These are phyloP conservation scores for Melopsittacus undulatus DNA, from an alignment of 2,797 vertebrate genomes.

Conservation along the genomic window DNA sequence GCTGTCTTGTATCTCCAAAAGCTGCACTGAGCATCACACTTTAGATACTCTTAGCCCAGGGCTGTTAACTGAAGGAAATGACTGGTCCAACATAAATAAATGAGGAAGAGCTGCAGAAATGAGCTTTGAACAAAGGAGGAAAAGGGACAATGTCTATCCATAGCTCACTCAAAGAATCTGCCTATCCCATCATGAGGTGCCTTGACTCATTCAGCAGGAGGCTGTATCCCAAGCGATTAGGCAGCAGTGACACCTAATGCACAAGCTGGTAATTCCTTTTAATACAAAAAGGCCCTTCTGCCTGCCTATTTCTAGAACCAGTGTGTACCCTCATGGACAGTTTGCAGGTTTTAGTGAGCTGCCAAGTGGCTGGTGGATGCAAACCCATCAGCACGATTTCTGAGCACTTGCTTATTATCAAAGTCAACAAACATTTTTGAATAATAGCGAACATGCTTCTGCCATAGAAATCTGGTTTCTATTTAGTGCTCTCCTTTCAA, in stretches of 20 bases:
- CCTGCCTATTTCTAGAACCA: not conserved
- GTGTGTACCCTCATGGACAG: too few relatives aligned
- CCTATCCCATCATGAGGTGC: fast-evolving
- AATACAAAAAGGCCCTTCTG: not conserved
- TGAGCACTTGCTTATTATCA: not conserved
- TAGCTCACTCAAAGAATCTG: not conserved
- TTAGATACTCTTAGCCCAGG: not conserved
- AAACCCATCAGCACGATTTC: not conserved
- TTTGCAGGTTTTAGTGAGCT: not conserved
- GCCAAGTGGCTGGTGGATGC: not conserved
- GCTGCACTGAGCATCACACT: not conserved
- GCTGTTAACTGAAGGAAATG: not conserved
- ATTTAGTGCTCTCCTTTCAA: not conserved
- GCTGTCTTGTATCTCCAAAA: not conserved
- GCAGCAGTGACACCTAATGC: constrained; percentile 63
- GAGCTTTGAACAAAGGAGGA: not conserved
- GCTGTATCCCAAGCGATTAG: constrained; percentile 2
- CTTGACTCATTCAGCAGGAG: not conserved
- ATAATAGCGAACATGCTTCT: not conserved
- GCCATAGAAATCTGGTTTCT: not conserved
- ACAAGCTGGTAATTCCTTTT: not conserved
- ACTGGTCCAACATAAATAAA: not conserved
- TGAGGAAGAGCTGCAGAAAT: not conserved
- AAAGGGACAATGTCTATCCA: not conserved
- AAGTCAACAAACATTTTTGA: not conserved